phyloP scores from a whole-genome alignment of 2,797 vertebrate genomes.

The Gallinago stenura region DNA sequence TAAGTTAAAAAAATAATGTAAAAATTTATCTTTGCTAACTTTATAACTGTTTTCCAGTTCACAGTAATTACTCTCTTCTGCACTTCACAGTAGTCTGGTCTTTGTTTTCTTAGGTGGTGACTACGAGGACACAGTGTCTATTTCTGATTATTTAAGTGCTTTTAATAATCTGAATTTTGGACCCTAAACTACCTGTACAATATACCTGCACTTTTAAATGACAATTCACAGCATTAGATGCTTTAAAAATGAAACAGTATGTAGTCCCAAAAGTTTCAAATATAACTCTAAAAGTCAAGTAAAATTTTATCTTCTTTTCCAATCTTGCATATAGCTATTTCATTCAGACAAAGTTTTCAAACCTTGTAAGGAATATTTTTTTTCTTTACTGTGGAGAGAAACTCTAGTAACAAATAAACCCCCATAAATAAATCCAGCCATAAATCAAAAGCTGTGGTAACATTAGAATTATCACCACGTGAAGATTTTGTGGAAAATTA shows the following conservation, averaged over 20 bases:
- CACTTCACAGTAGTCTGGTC: neutral
- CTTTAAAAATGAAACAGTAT: neutral
- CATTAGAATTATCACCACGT: neutral
- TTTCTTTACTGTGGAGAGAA: neutral
- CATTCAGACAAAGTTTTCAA: neutral
- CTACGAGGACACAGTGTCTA: neutral
- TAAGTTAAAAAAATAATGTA: neutral
- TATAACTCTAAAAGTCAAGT: neutral
- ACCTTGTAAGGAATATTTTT: neutral
- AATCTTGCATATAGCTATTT: neutral
- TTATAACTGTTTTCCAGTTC: neutral
- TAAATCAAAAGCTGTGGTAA: neutral
- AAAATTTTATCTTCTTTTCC: neutral
- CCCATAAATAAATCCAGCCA: neutral
- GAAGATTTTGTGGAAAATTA: neutral
- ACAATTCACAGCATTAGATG: neutral
- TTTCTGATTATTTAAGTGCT: neutral
- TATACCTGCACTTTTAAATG: neutral
- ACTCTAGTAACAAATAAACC: neutral
- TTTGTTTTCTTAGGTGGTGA: neutral
- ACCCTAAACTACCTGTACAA: neutral
- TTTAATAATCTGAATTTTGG: neutral
- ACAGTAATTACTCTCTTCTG: neutral
- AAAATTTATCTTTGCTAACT: neutral
- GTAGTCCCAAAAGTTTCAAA: neutral